Evolutionary conservation across 2,797 vertebrate species (phyloP), one percentile per base, ranked within the genome.

Genomic region (Cichlasoma orientale): DNA sequence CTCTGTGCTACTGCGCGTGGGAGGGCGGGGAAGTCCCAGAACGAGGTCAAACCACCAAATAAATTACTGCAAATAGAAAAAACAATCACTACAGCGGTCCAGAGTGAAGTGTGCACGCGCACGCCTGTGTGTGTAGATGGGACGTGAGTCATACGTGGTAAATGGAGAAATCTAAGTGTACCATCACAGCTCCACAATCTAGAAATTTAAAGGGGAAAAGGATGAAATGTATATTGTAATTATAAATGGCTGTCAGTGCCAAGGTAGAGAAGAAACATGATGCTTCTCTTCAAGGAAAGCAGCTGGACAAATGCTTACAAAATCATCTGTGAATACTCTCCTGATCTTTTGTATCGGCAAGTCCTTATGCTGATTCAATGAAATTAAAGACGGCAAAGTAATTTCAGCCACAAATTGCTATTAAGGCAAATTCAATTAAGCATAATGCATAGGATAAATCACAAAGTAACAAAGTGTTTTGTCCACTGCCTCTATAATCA

Each of bases 351-450:
- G 44, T 8, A n/a, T 52, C 29, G 29, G 10, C 63, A 50, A 25
- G 44, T 7, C 44, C 44, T 18, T 47, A 18, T 50, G 18, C 16
- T 50, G 16, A 18, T 19, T 50, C 2, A 50, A 19, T 18, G 1
- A 19, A 50, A 50, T 10, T 11, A 36, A 36, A 47, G 16, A 47
- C 44, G 7, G 16, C 5, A 18, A 18, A 50, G 16, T 19, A 50
- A 31, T 31, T 50, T 68, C 25, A 68, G 5, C 50, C 63, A 68
- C 63, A 68, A 68, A 68, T 66, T 52, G 44, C 25, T n/a, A 68
- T 68, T 9, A 14, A 52, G 25, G n/a, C 50, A 68, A n/a, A 14
- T 50, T 0, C 0, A 29, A 50, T 68, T 31, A 52, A 52, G 44
- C 44, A 9, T n/a, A 68, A 0, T 11, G 52, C 23, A 68, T 27